Evolutionary conservation across 37 sponge, comb jelly and placozoan genomes (phyloP), one percentile per base, ranked within the genome.

Genomic region (Amphimedon queenslandica): DNA sequence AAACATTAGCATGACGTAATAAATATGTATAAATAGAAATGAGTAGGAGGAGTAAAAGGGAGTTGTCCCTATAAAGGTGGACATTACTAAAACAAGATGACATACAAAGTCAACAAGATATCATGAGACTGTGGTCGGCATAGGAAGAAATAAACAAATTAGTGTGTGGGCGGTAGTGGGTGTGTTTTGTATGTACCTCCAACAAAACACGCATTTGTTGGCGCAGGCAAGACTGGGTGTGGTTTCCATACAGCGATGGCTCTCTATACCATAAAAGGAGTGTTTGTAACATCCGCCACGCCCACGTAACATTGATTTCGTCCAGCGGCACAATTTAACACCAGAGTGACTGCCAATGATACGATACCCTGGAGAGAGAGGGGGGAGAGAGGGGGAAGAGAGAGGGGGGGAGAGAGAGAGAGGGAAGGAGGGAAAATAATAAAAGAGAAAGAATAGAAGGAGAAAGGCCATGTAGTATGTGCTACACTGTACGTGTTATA

Each of bases 171-270:
- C n/a, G n/a, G n/a, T 8, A 47, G 51, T 13, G 8, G 13, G 13
- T 47, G 51, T 47, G 51, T 2, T 16, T 36, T 31, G 18, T 11
- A 6, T 69, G 35, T 24, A 85, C 85, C 81, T 86, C 81, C 87
- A 80, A 64, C 97, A 96, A 84, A 96, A 96, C 57, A 96, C 97
- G 82, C 97, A 96, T 76, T 96, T 96, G 77, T 96, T 96, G 42
- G 97, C 97, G 67, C 97, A 96, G n/a, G 97, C 97, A 39, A 96
- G 82, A 65, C 94, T 93, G 74, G 97, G 97, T 1, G 97, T 96
- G 76, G 94, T 69, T 80, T 96, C 97, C 97, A 96, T 96, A 77
- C 97, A 96, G 38, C 94, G 87, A 42, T 96, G 97, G 42, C 97
- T 96, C 86, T 96, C 91, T 60, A 96, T 96, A 3, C 97, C 97